Evolutionary conservation across 2,888 invertebrate genomes (phyloP), one percentile per base, ranked within the genome.

Genomic region (Coenonympha arcania): DNA sequence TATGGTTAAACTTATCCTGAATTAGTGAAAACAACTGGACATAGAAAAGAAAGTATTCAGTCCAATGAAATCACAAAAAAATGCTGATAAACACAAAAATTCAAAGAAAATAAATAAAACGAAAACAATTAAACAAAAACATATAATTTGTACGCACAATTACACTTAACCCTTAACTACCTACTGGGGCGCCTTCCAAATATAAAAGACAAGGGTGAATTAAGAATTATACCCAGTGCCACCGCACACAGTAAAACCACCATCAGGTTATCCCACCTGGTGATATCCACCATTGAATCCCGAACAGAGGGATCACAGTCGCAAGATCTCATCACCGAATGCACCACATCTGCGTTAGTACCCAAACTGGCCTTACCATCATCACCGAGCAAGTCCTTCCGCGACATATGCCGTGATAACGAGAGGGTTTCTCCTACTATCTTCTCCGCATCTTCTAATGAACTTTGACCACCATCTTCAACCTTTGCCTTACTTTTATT

Each of bases 141-240:
- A 30, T 13, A 33, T 50, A 52, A n/a, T n/a, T n/a, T n/a, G n/a
- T n/a, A n/a, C n/a, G n/a, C 53, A 46, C 43, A 49, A 59, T 54
- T 20, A 55, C 59, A 24, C 16, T 8, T 15, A 64, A 65, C 56
- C 61, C 65, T 71, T 68, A 69, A 52, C 58, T 61, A 59, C 28
- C 52, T 50, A 48, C 11, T 54, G 47, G 11, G 58, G 54, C 30
- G 58, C 59, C 19, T 61, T 58, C 16, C 61, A 56, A 4, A n/a
- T n/a, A 63, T 58, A 30, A 59, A 57, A 1, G 61, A 58, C 2
- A 71, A 2, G 0, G 77, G 71, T 19, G 67, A 52, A 2, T 71
- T 60, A 9, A 76, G 15, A 4, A 71, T 16, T n/a, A 74, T 30
- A 11, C 68, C 54, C 11, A 73, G 37, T n/a, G 70, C 36, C 48